Conservation (phyloP, 2,888 invertebrate species). For the Pasiphila rectangulata region DNA sequence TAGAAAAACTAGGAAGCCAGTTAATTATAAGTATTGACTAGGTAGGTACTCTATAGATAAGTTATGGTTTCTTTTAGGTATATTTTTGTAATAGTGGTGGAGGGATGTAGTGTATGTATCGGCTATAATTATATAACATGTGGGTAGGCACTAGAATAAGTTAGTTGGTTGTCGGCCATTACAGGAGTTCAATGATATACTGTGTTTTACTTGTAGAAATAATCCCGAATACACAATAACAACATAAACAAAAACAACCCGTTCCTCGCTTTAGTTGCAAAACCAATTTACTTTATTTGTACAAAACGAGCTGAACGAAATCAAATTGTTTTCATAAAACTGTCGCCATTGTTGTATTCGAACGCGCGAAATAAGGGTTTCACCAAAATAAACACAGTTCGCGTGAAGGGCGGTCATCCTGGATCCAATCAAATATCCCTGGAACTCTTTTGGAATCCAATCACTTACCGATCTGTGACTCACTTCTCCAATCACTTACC, state of each 20-base stretch:
- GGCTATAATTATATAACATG: no score
- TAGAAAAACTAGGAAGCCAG: no score
- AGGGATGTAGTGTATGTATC: no score
- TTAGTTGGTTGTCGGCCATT: no score
- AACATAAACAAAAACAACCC: neutral
- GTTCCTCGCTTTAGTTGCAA: neutral
- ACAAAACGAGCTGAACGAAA: slow-evolving; percentile 12
- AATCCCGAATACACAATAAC: neutral
- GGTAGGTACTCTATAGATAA: no score
- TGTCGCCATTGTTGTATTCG: slow-evolving; percentile 16
- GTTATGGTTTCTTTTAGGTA: no score
- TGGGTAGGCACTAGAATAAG: no score
- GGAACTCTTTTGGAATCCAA: slow-evolving; percentile 2
- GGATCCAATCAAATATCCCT: slow-evolving; percentile 7
- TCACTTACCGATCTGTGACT: neutral
- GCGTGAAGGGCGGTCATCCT: slow-evolving; percentile 12
- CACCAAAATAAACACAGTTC: slow-evolving; percentile 16
- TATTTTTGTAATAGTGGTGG: no score
- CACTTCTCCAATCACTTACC: slow-evolving; percentile 1
- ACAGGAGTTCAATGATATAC: no score
- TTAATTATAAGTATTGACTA: no score
- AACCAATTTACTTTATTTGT: slow-evolving; percentile 8
- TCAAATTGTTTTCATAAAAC: slow-evolving; percentile 21
- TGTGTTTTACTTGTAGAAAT: no score
- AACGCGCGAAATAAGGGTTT: slow-evolving; percentile 15